These are phyloP conservation scores for Burhinus oedicnemus DNA, from an alignment of 2,113 vertebrate genomes.

Conservation along the genomic window DNA sequence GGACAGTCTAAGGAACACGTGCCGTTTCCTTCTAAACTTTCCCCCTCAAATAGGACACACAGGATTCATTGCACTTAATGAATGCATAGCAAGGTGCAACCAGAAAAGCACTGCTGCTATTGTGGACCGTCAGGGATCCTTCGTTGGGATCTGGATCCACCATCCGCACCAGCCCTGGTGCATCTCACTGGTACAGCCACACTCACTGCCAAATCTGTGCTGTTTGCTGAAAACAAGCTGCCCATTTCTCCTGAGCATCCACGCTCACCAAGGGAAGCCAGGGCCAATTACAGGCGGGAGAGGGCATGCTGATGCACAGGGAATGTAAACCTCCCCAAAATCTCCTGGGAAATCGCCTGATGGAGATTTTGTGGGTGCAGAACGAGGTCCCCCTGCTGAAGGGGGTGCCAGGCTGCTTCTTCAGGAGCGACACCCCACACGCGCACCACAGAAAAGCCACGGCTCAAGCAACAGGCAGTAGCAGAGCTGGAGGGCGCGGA, in stretches of 20 bases:
- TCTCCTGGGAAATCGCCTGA: background rate
- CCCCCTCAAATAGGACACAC: background rate
- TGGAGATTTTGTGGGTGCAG: background rate
- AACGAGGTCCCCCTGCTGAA: background rate
- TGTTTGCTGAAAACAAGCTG: background rate
- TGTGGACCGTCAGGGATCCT: background rate
- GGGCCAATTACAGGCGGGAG: fast-evolving
- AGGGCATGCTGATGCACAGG: background rate
- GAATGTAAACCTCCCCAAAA: background rate
- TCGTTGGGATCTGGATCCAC: background rate
- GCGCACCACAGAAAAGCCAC: fast-evolving
- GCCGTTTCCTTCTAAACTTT: background rate
- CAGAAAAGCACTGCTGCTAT: background rate
- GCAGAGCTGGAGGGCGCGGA: fast-evolving
- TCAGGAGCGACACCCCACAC: fast-evolving
- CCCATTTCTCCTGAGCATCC: background rate
- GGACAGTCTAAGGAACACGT: background rate
- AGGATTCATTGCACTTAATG: background rate
- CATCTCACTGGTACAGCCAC: background rate
- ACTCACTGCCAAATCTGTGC: fast-evolving
- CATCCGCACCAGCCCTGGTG: background rate
- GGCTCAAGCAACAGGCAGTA: background rate
- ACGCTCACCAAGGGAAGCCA: background rate
- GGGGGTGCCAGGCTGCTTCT: background rate
- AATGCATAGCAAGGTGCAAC: fast-evolving